A percentile compares a stretch with the other conserved stretches of the same genome.
Evolutionary conservation across 2,113 vertebrate species (phyloP).

Genomic region (Hassar affinis): DNA sequence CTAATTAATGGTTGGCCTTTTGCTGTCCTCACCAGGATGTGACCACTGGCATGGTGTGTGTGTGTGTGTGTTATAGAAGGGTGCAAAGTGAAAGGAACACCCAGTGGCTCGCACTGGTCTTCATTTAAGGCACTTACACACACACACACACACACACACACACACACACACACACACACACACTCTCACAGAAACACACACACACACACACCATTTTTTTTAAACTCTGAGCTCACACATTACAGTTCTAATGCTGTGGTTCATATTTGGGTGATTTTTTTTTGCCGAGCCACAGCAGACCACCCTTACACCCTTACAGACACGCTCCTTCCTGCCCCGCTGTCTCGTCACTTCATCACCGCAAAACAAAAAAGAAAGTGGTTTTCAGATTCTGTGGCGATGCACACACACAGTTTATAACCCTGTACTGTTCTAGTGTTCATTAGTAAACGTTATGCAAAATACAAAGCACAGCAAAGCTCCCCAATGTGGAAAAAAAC

Average conservation of each 20-base stretch:
- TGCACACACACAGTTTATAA: too few relatives aligned
- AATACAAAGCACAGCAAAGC: not conserved
- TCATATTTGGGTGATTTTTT: constrained; percentile 14
- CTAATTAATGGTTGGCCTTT: constrained; percentile 9
- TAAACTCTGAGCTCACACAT: not conserved
- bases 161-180: not conserved
- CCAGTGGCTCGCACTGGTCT: not conserved
- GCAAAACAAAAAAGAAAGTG: not conserved
- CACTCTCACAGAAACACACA: not conserved
- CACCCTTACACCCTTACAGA: constrained; percentile 9
- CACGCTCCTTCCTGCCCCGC: not conserved
- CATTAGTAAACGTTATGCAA: not conserved
- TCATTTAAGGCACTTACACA: not conserved
- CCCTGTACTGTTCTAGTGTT: too few relatives aligned
- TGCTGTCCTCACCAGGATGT: constrained; percentile 12
- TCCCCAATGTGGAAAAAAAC: too few relatives aligned
- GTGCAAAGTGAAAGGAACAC: not conserved
- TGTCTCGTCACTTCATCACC: not conserved
- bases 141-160: constrained; percentile 5
- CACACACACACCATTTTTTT: not conserved
- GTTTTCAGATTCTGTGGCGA: not conserved
- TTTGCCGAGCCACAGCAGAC: constrained; percentile 24
- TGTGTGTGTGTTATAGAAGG: not conserved
- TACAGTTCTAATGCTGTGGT: not conserved
- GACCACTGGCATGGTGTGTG: not conserved